Evolutionary conservation across 2,888 invertebrate genomes (phyloP), one percentile per base, ranked within the genome.

Genomic region (Drosophila anceps): DNA sequence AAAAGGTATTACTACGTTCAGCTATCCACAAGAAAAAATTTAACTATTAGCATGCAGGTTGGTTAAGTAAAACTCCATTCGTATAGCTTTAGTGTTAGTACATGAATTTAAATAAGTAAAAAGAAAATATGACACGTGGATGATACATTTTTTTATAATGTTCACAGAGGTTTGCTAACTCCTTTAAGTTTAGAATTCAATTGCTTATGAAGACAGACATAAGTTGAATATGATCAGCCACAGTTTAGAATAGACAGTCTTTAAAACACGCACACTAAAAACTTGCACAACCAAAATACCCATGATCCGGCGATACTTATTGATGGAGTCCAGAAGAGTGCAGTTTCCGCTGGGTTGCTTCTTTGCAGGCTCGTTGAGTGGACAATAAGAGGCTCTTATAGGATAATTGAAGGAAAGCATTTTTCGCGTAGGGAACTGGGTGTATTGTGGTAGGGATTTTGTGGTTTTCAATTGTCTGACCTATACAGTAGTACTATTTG

Each of bases 201-300:
- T 76, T 58, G 10, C 39, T 63, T 63, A 43, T 43, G 43, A 20
- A 20, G 71, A 86, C 67, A 88, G 69, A 82, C 51, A 63, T 60
- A 69, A 69, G 53, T 78, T 53, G 51, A 72, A 80, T 33, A 63
- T 73, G 70, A 65, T 70, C 76, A 84, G 71, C 69, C 76, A 88
- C 69, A 85, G 80, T 65, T 88, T 61, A 68, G 69, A 77, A 77
- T 43, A 68, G 59, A 69, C 60, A 65, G 77, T 57, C 65, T 82
- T 65, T 54, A 62, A 72, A 71, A 65, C 80, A 80, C 77, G 77
- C 77, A 84, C 81, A 88, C 69, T 65, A 50, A 84, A 65, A 79
- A 87, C 74, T 89, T 70, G 72, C 71, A 87, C 84, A 84, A 83
- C 82, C 84, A 90, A 91, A 88, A 86, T 91, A 91, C 91, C 92